Evolutionary conservation across 2,797 vertebrate species (phyloP).

Genomic region (Aphelocoma californica): DNA sequence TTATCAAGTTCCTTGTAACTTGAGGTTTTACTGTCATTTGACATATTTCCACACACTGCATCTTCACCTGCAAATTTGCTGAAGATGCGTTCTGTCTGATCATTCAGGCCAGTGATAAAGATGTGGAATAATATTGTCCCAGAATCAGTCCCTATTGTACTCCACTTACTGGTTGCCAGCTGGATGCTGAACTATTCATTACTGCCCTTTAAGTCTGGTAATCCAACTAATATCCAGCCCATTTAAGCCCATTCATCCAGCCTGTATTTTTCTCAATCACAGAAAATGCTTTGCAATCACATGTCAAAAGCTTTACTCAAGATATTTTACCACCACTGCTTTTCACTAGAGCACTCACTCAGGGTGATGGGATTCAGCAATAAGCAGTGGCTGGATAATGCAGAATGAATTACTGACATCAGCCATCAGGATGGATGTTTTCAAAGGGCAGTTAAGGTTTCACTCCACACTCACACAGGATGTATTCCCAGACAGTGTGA

Average conservation of each 20-base stretch:
- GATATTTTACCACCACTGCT: constrained; percentile 15
- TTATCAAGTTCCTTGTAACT: background rate
- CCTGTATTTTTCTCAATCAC: constrained; percentile 34
- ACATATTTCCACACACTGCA: background rate
- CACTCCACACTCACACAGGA: background rate
- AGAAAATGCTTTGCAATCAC: constrained; percentile 31
- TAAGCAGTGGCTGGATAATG: background rate
- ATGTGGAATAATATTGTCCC: background rate
- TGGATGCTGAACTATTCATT: constrained; percentile 43
- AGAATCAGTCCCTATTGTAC: constrained; percentile 27
- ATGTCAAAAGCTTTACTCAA: constrained; percentile 32
- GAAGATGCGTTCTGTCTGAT: constrained; percentile 24
- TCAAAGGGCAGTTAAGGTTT: background rate
- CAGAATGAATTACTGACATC: background rate
- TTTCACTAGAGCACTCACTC: background rate
- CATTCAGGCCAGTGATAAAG: background rate
- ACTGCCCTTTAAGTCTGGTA: constrained; percentile 40
- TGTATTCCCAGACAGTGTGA: background rate
- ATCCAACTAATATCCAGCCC: constrained; percentile 47
- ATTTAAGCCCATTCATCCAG: constrained; percentile 38
- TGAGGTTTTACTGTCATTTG: background rate
- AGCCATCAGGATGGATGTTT: background rate
- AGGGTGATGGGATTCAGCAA: background rate
- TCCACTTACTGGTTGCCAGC: constrained; percentile 25
- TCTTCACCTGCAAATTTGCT: constrained; percentile 38